A percentile compares a stretch with the other conserved stretches of the same genome.
Evolutionary conservation across 2,113 vertebrate genomes (phyloP).

Genomic region (Istiophorus platypterus): DNA sequence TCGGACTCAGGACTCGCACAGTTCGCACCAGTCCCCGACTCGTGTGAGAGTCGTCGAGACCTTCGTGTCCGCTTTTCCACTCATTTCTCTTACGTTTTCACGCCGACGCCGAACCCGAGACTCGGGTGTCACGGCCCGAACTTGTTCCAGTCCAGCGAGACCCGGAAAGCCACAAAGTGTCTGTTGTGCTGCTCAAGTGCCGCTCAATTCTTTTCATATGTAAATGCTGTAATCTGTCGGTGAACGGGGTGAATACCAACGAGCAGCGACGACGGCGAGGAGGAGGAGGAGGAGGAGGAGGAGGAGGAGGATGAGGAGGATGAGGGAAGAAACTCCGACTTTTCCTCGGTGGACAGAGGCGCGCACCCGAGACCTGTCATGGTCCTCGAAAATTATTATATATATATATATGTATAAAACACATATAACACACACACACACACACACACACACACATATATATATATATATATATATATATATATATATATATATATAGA

Average conservation of each 20-base stretch:
- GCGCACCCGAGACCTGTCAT: conserved; percentile 31
- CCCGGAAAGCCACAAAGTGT: conserved; percentile 86
- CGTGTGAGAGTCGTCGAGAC: too few species aligned
- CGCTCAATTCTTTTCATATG: conserved; percentile 87
- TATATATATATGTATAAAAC: too few species aligned
- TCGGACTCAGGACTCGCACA: not conserved
- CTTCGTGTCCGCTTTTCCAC: not conserved
- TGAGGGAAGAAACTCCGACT: conserved; percentile 63
- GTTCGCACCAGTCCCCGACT: not conserved
- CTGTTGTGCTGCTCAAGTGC: conserved; percentile 87
- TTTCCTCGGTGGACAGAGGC: conserved; percentile 44
- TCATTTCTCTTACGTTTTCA: not conserved
- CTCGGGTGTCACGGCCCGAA: conserved; percentile 69
- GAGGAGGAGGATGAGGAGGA: not conserved
- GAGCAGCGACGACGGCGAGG: conserved; percentile 50
- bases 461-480: too few species aligned
- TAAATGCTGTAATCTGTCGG: conserved; percentile 86
- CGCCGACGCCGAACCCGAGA: conserved; percentile 10
- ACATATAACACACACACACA: too few species aligned
- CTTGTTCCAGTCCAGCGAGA: conserved; percentile 77
- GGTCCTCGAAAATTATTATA: conserved; percentile 52
- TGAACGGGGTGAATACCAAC: conserved; percentile 87
- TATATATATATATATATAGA: too few species aligned
- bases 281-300: not conserved
- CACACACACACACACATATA: too few species aligned